Conservation (phyloP, 1,140 invertebrate genomes). For the Hyles vespertilio region DNA sequence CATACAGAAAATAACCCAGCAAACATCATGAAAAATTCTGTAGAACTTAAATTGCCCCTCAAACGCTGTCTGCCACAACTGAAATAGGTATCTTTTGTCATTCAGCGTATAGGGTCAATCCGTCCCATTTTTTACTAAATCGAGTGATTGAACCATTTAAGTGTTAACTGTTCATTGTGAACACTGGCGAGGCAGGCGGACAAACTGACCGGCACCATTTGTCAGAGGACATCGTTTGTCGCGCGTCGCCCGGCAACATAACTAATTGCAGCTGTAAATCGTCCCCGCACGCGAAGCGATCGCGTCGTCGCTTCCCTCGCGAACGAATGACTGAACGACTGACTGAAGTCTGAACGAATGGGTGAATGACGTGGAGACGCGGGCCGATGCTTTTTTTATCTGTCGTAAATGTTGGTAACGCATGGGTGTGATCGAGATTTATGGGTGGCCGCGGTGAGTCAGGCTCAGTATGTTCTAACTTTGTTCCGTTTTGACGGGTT, state of each 20-base stretch:
- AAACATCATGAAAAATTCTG: too few species aligned
- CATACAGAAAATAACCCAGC: too few species aligned
- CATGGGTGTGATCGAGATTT: constrained; percentile 10
- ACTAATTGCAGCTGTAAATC: constrained; percentile 68
- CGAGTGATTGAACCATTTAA: constrained; percentile 43
- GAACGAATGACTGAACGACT: constrained; percentile 14
- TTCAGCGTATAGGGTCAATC: too few species aligned
- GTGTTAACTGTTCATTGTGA: constrained; percentile 45
- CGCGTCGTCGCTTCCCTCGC: constrained; percentile 21
- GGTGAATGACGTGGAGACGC: constrained; percentile 6
- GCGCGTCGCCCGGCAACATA: constrained; percentile 48
- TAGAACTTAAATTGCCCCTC: too few species aligned
- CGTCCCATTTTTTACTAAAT: too few species aligned
- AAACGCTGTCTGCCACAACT: too few species aligned
- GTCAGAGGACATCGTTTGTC: constrained; percentile 60
- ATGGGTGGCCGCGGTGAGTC: constrained; percentile 7
- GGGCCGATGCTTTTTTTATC: constrained; percentile 6
- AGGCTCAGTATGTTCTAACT: not conserved
- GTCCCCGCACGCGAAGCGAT: constrained; percentile 34
- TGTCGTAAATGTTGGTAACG: constrained; percentile 9
- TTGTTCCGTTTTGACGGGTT: constrained; percentile 2
- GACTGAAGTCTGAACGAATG: constrained; percentile 9
- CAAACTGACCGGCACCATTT: constrained; percentile 50
- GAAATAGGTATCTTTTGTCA: too few species aligned
- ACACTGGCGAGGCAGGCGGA: constrained; percentile 28